phyloP scores from a whole-genome alignment of 2,797 vertebrate genomes.

The Pempheris klunzingeri region DNA sequence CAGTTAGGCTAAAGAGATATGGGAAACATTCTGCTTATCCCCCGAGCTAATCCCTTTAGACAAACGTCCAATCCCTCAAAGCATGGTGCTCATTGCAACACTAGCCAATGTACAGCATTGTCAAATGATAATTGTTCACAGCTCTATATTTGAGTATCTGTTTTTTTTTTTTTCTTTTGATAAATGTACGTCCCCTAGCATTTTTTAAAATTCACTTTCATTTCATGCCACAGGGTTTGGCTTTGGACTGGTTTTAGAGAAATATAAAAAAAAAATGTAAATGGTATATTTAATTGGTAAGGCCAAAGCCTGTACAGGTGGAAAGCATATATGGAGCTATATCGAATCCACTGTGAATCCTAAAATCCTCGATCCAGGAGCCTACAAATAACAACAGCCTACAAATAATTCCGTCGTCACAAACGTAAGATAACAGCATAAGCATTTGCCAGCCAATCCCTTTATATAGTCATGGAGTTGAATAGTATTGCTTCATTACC shows the following conservation, averaged over 20 bases:
- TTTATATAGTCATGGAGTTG: background rate
- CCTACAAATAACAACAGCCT: too few species aligned
- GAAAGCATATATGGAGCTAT: slow-evolving; percentile 1
- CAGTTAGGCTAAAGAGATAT: slow-evolving; percentile 71
- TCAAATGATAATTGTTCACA: slow-evolving; percentile 62
- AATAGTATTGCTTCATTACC: background rate
- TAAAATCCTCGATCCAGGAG: background rate
- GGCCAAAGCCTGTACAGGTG: slow-evolving; percentile 22
- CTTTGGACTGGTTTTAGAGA: background rate
- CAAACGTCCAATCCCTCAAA: slow-evolving; percentile 75
- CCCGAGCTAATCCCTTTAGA: slow-evolving; percentile 79
- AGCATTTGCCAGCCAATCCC: background rate
- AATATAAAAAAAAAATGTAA: slow-evolving; percentile 40
- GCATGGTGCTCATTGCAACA: slow-evolving; percentile 62
- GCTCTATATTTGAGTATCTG: slow-evolving; percentile 31
- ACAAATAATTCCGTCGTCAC: background rate
- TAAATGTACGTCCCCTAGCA: slow-evolving; percentile 16
- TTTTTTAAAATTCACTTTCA: background rate
- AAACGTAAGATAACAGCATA: background rate
- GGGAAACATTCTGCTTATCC: slow-evolving; percentile 75
- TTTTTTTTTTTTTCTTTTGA: slow-evolving; percentile 4
- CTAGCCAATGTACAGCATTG: slow-evolving; percentile 46
- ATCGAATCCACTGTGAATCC: slow-evolving; percentile 1
- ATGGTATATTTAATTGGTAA: slow-evolving; percentile 44
- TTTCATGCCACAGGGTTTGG: slow-evolving; percentile 1